phyloP scores from a whole-genome alignment of 2,888 invertebrate species.

The Mesorhabditis spiculigera region DNA sequence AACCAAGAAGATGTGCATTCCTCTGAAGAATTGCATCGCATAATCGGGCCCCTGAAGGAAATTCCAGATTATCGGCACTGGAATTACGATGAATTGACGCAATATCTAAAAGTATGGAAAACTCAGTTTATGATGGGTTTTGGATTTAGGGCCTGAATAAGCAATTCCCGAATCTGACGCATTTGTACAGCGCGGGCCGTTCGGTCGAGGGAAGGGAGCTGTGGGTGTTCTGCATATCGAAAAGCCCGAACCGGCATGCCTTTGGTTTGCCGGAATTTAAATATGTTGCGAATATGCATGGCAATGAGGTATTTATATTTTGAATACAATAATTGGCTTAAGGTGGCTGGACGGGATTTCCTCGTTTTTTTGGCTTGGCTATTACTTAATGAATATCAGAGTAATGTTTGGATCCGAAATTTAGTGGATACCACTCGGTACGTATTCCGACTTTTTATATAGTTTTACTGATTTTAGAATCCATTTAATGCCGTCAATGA shows the following conservation, averaged over 20 bases:
- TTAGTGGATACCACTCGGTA: conserved; percentile 73
- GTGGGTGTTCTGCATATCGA: conserved; percentile 82
- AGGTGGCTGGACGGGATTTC: conserved; percentile 74
- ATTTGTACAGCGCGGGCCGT: conserved; percentile 71
- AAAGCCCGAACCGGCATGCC: conserved; percentile 75
- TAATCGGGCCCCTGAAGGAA: conserved; percentile 2
- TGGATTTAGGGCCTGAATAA: conserved; percentile 23
- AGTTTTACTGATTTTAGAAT: conserved; percentile 66
- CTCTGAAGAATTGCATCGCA: neutral
- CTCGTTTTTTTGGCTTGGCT: conserved; percentile 79
- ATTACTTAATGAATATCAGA: conserved; percentile 79
- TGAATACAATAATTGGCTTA: conserved; percentile 4
- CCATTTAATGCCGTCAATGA: conserved; percentile 93
- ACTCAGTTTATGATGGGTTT: neutral
- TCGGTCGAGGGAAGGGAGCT: conserved; percentile 80
- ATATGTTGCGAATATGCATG: conserved; percentile 92
- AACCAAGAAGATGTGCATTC: neutral
- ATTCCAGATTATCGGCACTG: conserved; percentile 23
- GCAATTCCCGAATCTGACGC: conserved; percentile 56
- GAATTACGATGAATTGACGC: conserved; percentile 29
- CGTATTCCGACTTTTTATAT: neutral
- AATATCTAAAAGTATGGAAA: conserved; percentile 13
- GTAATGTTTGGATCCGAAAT: conserved; percentile 71
- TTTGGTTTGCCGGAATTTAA: conserved; percentile 84
- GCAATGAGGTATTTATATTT: conserved; percentile 74